Conservation (phyloP, 2,797 vertebrate species). For the Ataeniobius toweri region DNA sequence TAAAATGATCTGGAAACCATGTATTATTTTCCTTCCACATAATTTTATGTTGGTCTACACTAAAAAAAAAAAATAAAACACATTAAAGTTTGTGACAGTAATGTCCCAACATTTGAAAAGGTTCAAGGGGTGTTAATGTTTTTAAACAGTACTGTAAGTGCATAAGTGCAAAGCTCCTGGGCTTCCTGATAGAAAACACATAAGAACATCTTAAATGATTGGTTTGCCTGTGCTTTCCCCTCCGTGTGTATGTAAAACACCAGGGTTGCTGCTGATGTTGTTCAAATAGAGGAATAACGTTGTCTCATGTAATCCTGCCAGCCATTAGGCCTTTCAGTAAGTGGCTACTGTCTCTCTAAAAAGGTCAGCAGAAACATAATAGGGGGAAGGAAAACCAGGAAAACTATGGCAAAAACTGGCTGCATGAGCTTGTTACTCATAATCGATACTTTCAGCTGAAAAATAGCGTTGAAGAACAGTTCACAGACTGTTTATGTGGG, state of each 20-base stretch:
- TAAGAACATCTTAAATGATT: conserved; percentile 1
- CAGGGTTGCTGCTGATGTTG: conserved; percentile 43
- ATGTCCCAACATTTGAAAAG: not conserved
- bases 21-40: not conserved
- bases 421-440: conserved; percentile 52
- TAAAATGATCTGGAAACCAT: not conserved
- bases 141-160: not conserved
- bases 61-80: not conserved
- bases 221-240: conserved; percentile 2
- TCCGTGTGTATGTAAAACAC: conserved; percentile 33
- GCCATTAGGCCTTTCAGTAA: conserved; percentile 72
- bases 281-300: conserved; percentile 36
- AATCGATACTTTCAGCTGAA: conserved; percentile 70
- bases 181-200: conserved; percentile 4
- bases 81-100: not conserved
- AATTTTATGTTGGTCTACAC: not conserved
- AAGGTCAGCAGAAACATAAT: conserved; percentile 76
- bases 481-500: conserved; percentile 7
- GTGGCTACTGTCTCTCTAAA: conserved; percentile 62
- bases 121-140: not conserved
- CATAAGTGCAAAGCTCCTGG: too few relatives aligned
- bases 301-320: conserved; percentile 37
- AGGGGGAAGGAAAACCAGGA: conserved; percentile 40
- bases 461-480: conserved; percentile 37
- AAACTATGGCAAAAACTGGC: conserved; percentile 50